phyloP scores from a whole-genome alignment of 2,797 vertebrate genomes.

The Synaphobranchus kaupii region DNA sequence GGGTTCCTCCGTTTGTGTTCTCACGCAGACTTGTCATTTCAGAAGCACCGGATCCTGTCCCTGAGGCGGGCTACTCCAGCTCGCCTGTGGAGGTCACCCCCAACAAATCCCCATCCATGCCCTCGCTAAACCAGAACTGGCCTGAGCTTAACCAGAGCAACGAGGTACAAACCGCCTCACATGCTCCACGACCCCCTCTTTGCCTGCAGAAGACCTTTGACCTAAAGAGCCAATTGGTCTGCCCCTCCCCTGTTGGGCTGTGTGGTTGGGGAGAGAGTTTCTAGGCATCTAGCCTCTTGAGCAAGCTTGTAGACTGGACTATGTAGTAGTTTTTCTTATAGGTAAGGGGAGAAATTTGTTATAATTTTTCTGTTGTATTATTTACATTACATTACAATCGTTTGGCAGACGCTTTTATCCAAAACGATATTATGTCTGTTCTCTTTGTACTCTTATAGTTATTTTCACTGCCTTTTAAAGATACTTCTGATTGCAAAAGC shows the following conservation, averaged over 20 bases:
- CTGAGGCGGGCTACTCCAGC: conserved; percentile 88
- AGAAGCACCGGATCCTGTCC: conserved; percentile 83
- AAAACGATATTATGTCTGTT: no score
- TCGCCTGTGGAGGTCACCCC: conserved; percentile 95
- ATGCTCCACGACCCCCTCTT: not conserved
- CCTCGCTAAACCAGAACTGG: conserved; percentile 98
- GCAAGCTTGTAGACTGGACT: not conserved
- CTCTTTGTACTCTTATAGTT: no score
- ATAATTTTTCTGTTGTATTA: not conserved
- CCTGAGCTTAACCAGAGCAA: conserved; percentile 97
- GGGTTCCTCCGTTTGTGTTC: not conserved
- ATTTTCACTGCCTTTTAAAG: not conserved
- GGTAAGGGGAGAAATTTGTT: not conserved
- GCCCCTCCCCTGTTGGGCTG: not conserved
- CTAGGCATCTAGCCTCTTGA: not conserved
- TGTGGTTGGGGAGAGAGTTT: not conserved
- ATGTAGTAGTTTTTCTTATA: not conserved
- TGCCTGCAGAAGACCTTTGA: not conserved
- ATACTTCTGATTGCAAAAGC: not conserved
- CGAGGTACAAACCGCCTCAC: conserved; percentile 80
- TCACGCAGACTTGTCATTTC: conserved; percentile 29
- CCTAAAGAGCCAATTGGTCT: not conserved
- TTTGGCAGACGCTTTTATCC: no score
- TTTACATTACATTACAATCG: no score
- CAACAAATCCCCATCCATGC: conserved; percentile 98